Base-by-base conservation (phyloP, 2,113 vertebrate genomes). In the Entelurus aequoreus region DNA sequence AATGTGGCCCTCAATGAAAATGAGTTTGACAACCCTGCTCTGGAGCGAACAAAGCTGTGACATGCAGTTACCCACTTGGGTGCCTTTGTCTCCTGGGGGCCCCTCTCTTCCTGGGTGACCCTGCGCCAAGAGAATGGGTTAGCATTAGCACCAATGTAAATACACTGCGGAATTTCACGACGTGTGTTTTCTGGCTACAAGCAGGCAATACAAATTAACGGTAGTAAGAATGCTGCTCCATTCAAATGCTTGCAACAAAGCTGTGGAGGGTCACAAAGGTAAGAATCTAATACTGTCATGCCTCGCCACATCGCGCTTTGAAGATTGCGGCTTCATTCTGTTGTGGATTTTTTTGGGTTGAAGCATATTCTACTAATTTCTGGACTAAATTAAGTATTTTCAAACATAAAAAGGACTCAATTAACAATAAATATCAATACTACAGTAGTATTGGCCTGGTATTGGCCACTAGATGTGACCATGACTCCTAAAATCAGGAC, bases 21-120 rank as follows among this genome's bases (percentile, higher is more conserved):
- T 28, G 28, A 28, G 3, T 28, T 28, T 28, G 28, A 28, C 28
- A 28, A 28, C 28, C 28, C 28, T 28, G 28, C 28, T 28, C 21
- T 38, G 7, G 11, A 44, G 19, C 4, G 50, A 36, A 64, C 52
- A 48, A 70, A 54, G 46, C 28, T 57, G 8, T 66, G 48, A 60
- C 12, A 37, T 52, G 47, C 60, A 40, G 63, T 69, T 70, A 88
- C 87, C 84, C 83, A 98, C 95, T 88, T 91, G 91, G 12, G 83
- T 70, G 13, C 95, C 95, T 72, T 98, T 98, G 69, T 98, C 95
- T 76, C 95, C 95, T 0, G 91, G 48, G 21, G 92, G 91, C 4
- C 95, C 95, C 71, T 98, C 95, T 77, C 91, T 92, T 65, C 95
- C 95, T 6, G 94, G 95, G 74, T 97, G 95, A 70, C 95, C 95